Evolutionary conservation across 2,797 vertebrate genomes (phyloP), one percentile per base, ranked within the genome.

Genomic region (Notoglanidium macrostoma): DNA sequence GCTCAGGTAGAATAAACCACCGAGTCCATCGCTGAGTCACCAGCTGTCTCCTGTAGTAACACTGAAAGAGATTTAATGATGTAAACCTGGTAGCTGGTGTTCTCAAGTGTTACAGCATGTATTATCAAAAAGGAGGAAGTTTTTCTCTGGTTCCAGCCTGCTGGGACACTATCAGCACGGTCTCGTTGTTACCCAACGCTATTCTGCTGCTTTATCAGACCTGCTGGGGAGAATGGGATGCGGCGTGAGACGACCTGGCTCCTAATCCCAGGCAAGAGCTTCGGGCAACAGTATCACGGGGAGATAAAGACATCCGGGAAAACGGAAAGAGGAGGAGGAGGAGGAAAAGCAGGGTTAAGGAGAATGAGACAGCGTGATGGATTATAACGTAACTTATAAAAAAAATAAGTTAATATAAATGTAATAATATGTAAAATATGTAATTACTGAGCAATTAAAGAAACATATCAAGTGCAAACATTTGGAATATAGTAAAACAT

Each of bases 91-190:
- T 87, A 83, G 73, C 86, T 90, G 89, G 88, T 88, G 86, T 67
- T 90, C 80, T 88, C 82, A 70, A 86, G 91, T 70, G 85, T 83
- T 90, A 91, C 92, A 87, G 86, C 76, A 26, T 89, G 40, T 73
- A 88, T 93, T 93, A 94, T 94, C 93, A 93, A 21, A 89, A 88
- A 74, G 63, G 72, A 76, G 88, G 87, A 78, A 84, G 82, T 91
- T 89, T 89, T 92, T 86, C 91, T 93, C 89, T 93, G 93, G 94
- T 94, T 92, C 92, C 89, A 63, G 46, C 61, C 61, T 80, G 67
- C 83, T 7, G 12, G 14, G 87, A 76, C 61, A 29, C 86, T 87
- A 88, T 86, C 88, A 91, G 67, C 59, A 61, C 35, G 14, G 57
- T 35, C 78, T 85, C 35, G n/a, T 29, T 17, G 51, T 68, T 51